Conservation (phyloP, 2,888 invertebrate genomes). For the Thysanoteuthis rhombus region DNA sequence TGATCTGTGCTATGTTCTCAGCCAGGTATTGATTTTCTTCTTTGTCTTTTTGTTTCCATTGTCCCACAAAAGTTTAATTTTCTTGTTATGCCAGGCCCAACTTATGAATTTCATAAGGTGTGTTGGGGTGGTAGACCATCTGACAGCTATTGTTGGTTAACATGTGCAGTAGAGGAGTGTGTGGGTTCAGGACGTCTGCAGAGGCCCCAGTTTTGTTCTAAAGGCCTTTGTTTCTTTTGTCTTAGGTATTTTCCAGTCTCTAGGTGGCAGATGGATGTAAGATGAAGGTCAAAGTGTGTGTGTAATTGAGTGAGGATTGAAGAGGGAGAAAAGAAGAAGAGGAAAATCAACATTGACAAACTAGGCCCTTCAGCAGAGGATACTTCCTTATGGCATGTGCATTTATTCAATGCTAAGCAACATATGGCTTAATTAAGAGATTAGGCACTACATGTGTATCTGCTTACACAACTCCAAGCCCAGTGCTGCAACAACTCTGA, state of each 20-base stretch:
- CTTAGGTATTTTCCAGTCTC: slow-evolving; percentile 39
- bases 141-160: slow-evolving; percentile 39
- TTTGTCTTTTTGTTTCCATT: slow-evolving; percentile 63
- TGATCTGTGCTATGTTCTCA: slow-evolving; percentile 50
- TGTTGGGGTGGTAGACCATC: slow-evolving; percentile 41
- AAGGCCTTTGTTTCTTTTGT: slow-evolving; percentile 43
- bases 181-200: slow-evolving; percentile 36
- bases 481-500: slow-evolving; percentile 27
- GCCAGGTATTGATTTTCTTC: slow-evolving; percentile 60
- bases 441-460: slow-evolving; percentile 33
- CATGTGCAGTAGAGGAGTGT: slow-evolving; percentile 39
- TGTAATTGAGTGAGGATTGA: slow-evolving; percentile 34
- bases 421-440: slow-evolving; percentile 43
- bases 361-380: slow-evolving; percentile 28
- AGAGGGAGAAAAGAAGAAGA: slow-evolving; percentile 27
- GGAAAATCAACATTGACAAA: slow-evolving; percentile 32
- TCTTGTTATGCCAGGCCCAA: slow-evolving; percentile 51
- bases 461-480: slow-evolving; percentile 24
- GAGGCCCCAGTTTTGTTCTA: slow-evolving; percentile 34
- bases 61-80: slow-evolving; percentile 58
- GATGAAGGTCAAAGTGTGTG: slow-evolving; percentile 35
- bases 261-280: slow-evolving; percentile 42
- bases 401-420: slow-evolving; percentile 34
- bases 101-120: slow-evolving; percentile 50
- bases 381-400: slow-evolving; percentile 33